These are phyloP conservation scores for Cynodonichthys magdalenae DNA, from an alignment of 2,797 vertebrate genomes.

Conservation along the genomic window DNA sequence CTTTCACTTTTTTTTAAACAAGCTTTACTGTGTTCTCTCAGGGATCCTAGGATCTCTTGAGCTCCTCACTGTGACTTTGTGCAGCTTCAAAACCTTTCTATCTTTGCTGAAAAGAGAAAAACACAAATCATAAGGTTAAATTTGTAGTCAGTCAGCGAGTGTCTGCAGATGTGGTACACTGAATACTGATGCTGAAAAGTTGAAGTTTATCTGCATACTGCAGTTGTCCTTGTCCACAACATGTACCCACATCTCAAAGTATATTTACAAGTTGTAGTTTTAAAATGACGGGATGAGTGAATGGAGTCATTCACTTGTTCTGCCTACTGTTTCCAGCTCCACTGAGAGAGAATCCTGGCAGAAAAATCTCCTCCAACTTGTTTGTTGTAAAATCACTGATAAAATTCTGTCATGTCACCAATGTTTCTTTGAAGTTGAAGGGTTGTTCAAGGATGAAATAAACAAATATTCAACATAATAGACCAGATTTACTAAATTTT, in stretches of 20 bases:
- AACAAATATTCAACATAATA: no score
- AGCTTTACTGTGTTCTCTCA: conserved; percentile 17
- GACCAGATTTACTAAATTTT: no score
- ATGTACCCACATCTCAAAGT: not conserved
- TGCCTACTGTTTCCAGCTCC: no score
- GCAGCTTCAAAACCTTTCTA: not conserved
- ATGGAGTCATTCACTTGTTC: no score
- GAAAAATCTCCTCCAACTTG: no score
- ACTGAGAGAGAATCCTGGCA: no score
- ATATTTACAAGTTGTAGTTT: not conserved
- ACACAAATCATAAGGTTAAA: not conserved
- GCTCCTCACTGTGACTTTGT: conserved; percentile 5
- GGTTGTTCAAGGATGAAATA: no score
- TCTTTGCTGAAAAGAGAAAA: no score
- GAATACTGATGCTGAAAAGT: conserved; percentile 10
- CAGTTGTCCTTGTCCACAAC: not conserved
- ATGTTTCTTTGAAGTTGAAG: no score
- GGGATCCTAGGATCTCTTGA: conserved; percentile 11
- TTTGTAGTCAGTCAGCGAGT: conserved; percentile 5
- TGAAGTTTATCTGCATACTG: conserved; percentile 1
- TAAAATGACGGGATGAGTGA: not conserved
- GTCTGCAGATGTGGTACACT: conserved; percentile 11
- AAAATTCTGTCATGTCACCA: no score
- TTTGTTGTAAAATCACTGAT: no score
- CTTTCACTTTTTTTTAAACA: conserved; percentile 14